A percentile compares a stretch with the other conserved stretches of the same genome.
These are phyloP conservation scores for Apotomis turbidana DNA, from an alignment of 2,888 invertebrate genomes.

Conservation along the genomic window DNA sequence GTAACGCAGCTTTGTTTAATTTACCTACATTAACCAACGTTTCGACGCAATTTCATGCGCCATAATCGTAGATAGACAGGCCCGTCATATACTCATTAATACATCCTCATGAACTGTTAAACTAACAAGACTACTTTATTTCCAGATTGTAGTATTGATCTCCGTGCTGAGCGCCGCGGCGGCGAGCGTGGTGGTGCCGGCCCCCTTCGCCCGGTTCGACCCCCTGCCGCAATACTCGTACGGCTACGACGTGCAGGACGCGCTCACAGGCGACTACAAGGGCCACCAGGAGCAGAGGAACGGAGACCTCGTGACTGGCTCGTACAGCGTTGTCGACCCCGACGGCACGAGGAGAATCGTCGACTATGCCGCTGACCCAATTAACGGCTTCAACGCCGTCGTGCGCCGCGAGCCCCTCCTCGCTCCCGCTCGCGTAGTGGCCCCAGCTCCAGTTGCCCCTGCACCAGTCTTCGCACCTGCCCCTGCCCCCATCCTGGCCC, in stretches of 20 bases:
- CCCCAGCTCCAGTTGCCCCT: constrained; percentile 58
- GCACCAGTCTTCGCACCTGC: constrained; percentile 60
- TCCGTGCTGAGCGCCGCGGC: constrained; percentile 67
- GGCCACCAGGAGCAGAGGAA: constrained; percentile 83
- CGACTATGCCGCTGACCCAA: constrained; percentile 81
- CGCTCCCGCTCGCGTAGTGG: constrained; percentile 58
- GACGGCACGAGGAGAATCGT: constrained; percentile 83
- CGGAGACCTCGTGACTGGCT: constrained; percentile 83
- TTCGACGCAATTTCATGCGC: too few relatives aligned
- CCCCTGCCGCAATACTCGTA: constrained; percentile 82
- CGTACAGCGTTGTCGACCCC: constrained; percentile 81
- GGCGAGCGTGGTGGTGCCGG: constrained; percentile 70
- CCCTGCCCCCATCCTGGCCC: constrained; percentile 55
- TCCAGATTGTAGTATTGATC: constrained; percentile 81
- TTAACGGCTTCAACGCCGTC: constrained; percentile 84
- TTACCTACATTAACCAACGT: too few relatives aligned
- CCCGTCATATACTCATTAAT: too few relatives aligned
- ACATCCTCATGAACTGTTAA: too few relatives aligned
- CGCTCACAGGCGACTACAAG: constrained; percentile 84
- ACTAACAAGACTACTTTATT: constrained; percentile 44
- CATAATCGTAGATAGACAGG: too few relatives aligned
- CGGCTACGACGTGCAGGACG: constrained; percentile 84
- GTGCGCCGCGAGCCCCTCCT: constrained; percentile 81
- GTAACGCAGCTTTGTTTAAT: too few relatives aligned
- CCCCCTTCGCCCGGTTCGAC: constrained; percentile 68